Evolutionary conservation across 1,140 invertebrate species (phyloP).

Genomic region (Hypothenemus hampei): DNA sequence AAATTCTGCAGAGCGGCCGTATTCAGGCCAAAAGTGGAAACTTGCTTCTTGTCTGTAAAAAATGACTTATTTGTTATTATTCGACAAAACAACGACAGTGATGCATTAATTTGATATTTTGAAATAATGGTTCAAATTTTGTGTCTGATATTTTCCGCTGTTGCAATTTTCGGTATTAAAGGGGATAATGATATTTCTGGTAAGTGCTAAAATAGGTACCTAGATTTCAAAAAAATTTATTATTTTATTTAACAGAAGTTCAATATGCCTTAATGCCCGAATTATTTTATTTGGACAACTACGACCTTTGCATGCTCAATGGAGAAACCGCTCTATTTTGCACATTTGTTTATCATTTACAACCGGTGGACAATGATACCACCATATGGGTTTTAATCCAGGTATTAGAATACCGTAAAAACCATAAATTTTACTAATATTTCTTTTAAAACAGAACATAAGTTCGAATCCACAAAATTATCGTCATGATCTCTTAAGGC

Average conservation of each 20-base stretch:
- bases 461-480: constrained; percentile 28
- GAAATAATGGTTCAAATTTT: too few species aligned
- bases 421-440: neutral
- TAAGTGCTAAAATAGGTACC: neutral
- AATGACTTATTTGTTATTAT: neutral
- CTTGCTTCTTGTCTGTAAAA: neutral
- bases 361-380: neutral
- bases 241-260: constrained; percentile 15
- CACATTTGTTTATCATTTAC: constrained; percentile 23
- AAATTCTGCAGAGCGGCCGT: neutral
- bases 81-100: neutral
- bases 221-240: neutral
- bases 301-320: constrained; percentile 29
- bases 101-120: neutral
- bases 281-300: constrained; percentile 32
- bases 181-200: neutral
- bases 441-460: constrained; percentile 21
- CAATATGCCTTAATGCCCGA: constrained; percentile 32
- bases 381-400: constrained; percentile 27
- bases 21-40: constrained; percentile 4
- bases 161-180: neutral
- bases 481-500: constrained; percentile 26
- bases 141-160: neutral
- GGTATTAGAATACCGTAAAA: constrained; percentile 9
- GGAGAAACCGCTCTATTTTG: constrained; percentile 27